Evolutionary conservation across 2,797 vertebrate genomes (phyloP), one percentile per base, ranked within the genome.

Genomic region (Anniella stebbinsi): DNA sequence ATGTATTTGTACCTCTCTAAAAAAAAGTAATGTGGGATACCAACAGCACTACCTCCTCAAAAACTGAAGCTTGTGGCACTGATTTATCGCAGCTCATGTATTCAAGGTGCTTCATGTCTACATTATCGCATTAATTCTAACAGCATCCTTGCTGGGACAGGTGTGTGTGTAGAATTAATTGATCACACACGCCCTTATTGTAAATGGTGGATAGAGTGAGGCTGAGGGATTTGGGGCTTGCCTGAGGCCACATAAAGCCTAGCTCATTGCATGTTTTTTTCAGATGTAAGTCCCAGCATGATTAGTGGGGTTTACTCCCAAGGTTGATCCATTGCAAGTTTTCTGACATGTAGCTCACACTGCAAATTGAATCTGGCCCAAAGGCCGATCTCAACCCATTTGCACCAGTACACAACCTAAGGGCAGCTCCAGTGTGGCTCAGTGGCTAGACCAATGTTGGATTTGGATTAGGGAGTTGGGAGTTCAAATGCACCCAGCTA

Each of bases 1-100:
- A 70, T 78, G 48, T n/a, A 69, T 90, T 86, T 90, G 67, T 80
- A 90, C 41, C 51, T 72, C 33, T 73, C 77, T 6, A 36, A 48
- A 85, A 70, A 38, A 69, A 72, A 80, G 75, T 75, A 89, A 33
- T 36, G 11, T 28, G n/a, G 48, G 82, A 85, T 78, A 78, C 18
- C 51, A 89, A 41, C 88, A 86, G 63, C 28, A 6, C 73, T 66
- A 25, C 57, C 72, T 77, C 28, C 41, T 86, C 38, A 33, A 36
- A 85, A 69, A 85, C 30, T 85, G 80, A 33, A 70, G 75, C 63
- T 51, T 5, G 38, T 33, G 13, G n/a, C 33, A 66, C 12, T 89
- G 72, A 41, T 80, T 57, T 57, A 63, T 23, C 11, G 15, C 69
- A 36, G 25, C 36, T 77, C 30, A 63, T 41, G 33, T 28, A 75